Conservation (phyloP, 2,113 vertebrate genomes). For the Zosterops hypoxanthus region DNA sequence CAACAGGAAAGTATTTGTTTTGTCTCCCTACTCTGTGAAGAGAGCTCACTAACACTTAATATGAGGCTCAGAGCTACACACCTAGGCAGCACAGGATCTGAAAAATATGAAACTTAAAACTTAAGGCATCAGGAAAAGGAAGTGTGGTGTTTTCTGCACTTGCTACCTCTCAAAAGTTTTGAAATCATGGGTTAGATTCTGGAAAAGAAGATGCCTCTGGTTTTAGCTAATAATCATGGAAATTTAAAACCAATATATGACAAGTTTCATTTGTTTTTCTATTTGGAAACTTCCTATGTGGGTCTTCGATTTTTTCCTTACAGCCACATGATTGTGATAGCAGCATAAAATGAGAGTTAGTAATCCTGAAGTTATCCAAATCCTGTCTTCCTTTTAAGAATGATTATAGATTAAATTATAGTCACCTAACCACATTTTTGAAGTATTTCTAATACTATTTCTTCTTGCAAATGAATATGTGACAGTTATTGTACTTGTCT, state of each 20-base stretch:
- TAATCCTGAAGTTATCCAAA: background rate
- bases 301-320: background rate
- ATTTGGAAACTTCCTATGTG: background rate
- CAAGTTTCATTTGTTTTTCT: background rate
- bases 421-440: background rate
- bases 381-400: background rate
- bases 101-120: background rate
- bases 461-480: background rate
- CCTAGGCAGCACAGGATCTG: too few species aligned
- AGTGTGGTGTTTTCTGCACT: background rate
- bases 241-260: background rate
- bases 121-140: background rate
- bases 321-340: background rate
- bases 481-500: background rate
- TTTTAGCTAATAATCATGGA: background rate
- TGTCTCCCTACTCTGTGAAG: background rate
- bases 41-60: background rate
- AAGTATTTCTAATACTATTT: background rate
- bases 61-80: background rate
- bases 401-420: background rate
- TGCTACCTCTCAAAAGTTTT: background rate
- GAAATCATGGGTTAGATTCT: background rate
- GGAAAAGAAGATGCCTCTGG: background rate
- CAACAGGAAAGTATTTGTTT: background rate
- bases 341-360: background rate